Evolutionary conservation across 2,888 invertebrate genomes (phyloP).

Genomic region (Venusia cambrica): DNA sequence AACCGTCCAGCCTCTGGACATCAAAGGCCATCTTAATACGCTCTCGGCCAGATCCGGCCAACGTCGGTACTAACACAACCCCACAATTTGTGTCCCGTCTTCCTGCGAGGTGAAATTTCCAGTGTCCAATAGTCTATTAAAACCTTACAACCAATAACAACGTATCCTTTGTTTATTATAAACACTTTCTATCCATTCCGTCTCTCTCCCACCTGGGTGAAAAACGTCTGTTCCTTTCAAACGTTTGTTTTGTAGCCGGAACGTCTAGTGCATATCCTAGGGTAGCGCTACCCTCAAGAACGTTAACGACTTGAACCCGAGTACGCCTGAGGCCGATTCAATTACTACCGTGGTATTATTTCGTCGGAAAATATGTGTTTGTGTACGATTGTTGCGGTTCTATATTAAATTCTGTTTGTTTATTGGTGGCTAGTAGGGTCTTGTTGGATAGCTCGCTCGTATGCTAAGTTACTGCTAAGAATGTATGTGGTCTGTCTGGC

Average conservation of each 20-base stretch:
- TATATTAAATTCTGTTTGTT: constrained; percentile 54
- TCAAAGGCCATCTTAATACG: constrained; percentile 77
- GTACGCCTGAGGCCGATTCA: constrained; percentile 79
- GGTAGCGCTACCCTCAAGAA: constrained; percentile 61
- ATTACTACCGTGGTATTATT: constrained; percentile 80
- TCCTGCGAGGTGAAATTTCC: constrained; percentile 54
- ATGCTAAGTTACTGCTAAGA: constrained; percentile 19
- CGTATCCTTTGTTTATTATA: constrained; percentile 79
- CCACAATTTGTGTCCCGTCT: constrained; percentile 56
- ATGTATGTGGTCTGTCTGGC: constrained; percentile 10
- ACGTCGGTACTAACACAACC: constrained; percentile 54
- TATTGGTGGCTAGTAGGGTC: constrained; percentile 33
- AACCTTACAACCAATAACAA: constrained; percentile 67
- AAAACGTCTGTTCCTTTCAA: constrained; percentile 41
- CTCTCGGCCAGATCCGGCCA: constrained; percentile 68
- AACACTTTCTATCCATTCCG: constrained; percentile 64
- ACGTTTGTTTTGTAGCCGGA: constrained; percentile 65
- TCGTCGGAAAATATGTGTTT: constrained; percentile 77
- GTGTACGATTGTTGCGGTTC: constrained; percentile 62
- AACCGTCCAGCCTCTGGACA: constrained; percentile 47
- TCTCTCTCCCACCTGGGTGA: constrained; percentile 39
- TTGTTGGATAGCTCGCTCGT: constrained; percentile 29
- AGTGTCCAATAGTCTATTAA: constrained; percentile 58
- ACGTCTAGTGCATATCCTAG: constrained; percentile 63
- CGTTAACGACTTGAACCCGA: constrained; percentile 74